These are phyloP conservation scores for Eospalax fontanierii DNA, from an alignment of 2,797 vertebrate species.

Conservation along the genomic window DNA sequence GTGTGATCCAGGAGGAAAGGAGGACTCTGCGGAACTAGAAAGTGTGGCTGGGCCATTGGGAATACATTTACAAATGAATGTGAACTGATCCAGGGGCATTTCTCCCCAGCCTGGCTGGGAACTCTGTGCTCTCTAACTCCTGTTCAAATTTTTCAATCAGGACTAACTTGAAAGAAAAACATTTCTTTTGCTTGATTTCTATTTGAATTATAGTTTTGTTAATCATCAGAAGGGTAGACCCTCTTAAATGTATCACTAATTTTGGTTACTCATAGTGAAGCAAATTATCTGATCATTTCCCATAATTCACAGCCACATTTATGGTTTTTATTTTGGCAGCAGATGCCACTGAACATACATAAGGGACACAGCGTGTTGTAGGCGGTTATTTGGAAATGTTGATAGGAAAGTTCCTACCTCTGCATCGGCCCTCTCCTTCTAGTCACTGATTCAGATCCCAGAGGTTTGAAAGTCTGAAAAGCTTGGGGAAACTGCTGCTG, in stretches of 20 bases:
- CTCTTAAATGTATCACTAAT: neutral
- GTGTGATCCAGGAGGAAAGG: too few relatives aligned
- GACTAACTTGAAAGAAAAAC: neutral
- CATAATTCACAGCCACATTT: neutral
- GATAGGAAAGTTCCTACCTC: neutral
- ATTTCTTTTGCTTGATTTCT: neutral
- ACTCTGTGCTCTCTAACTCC: too few relatives aligned
- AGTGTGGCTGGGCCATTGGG: too few relatives aligned
- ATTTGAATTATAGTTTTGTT: conserved; percentile 25
- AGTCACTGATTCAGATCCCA: neutral
- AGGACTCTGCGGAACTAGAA: too few relatives aligned
- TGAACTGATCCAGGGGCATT: too few relatives aligned
- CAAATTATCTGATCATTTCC: conserved; percentile 5
- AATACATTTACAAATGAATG: too few relatives aligned
- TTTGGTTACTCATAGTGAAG: neutral
- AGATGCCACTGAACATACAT: neutral
- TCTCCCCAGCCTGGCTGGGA: too few relatives aligned
- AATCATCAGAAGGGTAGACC: neutral
- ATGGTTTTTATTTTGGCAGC: neutral
- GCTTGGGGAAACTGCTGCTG: neutral
- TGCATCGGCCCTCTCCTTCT: neutral
- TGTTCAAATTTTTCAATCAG: neutral
- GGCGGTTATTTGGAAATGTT: neutral
- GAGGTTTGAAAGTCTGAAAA: neutral
- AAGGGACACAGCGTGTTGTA: accelerated